These are phyloP conservation scores for Orchestes rusci DNA, from an alignment of 2,888 invertebrate genomes.

Conservation along the genomic window DNA sequence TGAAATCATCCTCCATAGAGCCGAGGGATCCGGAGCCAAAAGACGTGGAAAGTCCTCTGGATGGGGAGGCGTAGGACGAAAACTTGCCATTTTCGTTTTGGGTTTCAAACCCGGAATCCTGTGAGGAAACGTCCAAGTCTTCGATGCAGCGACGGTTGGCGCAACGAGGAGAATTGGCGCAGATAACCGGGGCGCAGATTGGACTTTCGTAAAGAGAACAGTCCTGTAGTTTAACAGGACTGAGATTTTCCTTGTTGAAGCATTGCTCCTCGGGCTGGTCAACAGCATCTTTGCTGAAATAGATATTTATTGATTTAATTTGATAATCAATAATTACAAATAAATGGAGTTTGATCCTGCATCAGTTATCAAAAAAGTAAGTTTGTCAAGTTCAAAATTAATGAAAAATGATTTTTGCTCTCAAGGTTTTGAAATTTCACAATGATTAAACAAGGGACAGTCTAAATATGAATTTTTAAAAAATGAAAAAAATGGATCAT, in stretches of 20 bases:
- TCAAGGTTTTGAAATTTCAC: too few species aligned
- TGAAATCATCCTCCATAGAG: conserved; percentile 59
- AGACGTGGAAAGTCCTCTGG: conserved; percentile 25
- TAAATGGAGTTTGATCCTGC: too few species aligned
- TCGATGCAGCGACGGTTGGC: conserved; percentile 44
- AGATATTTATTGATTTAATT: conserved; percentile 5
- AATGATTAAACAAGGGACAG: too few species aligned
- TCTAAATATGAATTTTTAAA: too few species aligned
- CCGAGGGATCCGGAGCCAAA: conserved; percentile 42
- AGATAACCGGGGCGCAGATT: conserved; percentile 31
- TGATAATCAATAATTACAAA: too few species aligned
- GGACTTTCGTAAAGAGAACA: conserved; percentile 38
- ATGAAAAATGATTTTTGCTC: too few species aligned
- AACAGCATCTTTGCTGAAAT: conserved; percentile 17
- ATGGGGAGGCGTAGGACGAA: conserved; percentile 34
- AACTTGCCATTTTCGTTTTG: conserved; percentile 34
- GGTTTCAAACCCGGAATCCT: conserved; percentile 52
- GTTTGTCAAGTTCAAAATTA: too few species aligned
- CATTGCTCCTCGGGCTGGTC: conserved; percentile 21
- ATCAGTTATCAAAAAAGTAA: too few species aligned
- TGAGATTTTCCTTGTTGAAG: conserved; percentile 38
- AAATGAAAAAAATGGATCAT: too few species aligned
- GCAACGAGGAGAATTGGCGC: conserved; percentile 34
- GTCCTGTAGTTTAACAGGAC: conserved; percentile 37
- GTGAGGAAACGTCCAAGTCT: conserved; percentile 51